Evolutionary conservation across 2,888 invertebrate genomes (phyloP).

Genomic region (Drosophila recens): DNA sequence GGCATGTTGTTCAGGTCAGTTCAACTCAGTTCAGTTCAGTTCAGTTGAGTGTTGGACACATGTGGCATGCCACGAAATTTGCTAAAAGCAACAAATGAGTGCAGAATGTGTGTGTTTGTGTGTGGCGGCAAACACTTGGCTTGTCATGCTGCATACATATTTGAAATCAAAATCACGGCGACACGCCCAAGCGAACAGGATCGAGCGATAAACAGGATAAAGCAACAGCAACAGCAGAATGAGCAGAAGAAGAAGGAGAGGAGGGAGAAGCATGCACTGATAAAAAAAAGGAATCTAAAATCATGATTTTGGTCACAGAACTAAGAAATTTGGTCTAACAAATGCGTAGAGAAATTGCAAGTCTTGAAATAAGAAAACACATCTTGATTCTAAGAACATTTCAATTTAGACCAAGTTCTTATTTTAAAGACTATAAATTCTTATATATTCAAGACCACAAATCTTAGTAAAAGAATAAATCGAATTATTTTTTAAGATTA

Average conservation of each 20-base stretch:
- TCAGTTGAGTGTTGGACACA: constrained; percentile 31
- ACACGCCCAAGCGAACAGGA: constrained; percentile 44
- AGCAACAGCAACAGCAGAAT: no score
- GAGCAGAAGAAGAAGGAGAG: background rate
- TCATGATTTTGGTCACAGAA: background rate
- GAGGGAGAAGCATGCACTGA: no score
- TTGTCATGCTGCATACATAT: constrained; percentile 32
- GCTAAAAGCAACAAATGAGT: constrained; percentile 39
- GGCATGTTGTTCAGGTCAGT: constrained; percentile 35
- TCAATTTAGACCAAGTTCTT: no score
- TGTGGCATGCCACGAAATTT: constrained; percentile 39
- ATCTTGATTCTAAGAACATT: no score
- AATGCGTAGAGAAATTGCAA: no score
- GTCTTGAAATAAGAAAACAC: no score
- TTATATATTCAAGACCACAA: no score
- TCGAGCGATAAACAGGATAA: constrained; percentile 22
- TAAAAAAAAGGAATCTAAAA: background rate
- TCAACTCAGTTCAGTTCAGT: constrained; percentile 1
- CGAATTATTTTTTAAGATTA: no score
- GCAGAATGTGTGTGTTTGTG: background rate
- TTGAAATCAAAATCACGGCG: constrained; percentile 47
- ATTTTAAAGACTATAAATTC: no score
- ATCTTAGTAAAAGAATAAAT: no score
- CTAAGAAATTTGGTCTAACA: no score
- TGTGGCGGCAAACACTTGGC: constrained; percentile 19